These are phyloP conservation scores for Platycercus adscitus DNA, from an alignment of 2,113 vertebrate species.

Conservation along the genomic window DNA sequence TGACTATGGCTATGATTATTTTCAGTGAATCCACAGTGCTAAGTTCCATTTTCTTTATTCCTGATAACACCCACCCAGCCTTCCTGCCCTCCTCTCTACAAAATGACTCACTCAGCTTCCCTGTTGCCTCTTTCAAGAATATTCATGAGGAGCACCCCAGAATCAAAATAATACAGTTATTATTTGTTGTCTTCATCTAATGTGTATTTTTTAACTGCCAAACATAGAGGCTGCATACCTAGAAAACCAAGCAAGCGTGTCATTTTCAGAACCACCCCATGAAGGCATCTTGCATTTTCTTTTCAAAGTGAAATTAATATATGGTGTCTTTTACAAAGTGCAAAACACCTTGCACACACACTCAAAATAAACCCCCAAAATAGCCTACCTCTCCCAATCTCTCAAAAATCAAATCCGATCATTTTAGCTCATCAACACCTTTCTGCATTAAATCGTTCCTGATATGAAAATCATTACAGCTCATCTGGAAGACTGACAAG, in stretches of 20 bases:
- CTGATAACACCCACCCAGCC: not conserved
- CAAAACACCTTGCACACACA: not conserved
- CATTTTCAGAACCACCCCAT: not conserved
- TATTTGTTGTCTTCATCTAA: not conserved
- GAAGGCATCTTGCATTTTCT: not conserved
- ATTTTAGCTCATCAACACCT: not conserved
- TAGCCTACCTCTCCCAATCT: not conserved
- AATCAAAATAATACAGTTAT: not conserved
- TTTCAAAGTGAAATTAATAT: not conserved
- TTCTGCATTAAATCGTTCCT: not conserved
- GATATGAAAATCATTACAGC: not conserved
- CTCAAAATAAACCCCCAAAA: not conserved
- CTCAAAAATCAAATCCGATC: not conserved
- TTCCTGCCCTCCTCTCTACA: not conserved
- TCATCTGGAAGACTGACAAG: not conserved
- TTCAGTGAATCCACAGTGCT: not conserved
- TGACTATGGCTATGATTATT: not conserved
- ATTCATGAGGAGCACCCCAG: not conserved
- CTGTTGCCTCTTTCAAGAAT: not conserved
- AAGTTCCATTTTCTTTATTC: not conserved
- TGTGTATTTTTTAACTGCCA: not conserved
- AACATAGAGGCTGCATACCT: not conserved
- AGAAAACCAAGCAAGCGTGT: not conserved
- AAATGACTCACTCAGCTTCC: not conserved
- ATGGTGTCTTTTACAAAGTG: not conserved